phyloP scores from a whole-genome alignment of 2,888 invertebrate genomes.

The Andrena chrysosceles region DNA sequence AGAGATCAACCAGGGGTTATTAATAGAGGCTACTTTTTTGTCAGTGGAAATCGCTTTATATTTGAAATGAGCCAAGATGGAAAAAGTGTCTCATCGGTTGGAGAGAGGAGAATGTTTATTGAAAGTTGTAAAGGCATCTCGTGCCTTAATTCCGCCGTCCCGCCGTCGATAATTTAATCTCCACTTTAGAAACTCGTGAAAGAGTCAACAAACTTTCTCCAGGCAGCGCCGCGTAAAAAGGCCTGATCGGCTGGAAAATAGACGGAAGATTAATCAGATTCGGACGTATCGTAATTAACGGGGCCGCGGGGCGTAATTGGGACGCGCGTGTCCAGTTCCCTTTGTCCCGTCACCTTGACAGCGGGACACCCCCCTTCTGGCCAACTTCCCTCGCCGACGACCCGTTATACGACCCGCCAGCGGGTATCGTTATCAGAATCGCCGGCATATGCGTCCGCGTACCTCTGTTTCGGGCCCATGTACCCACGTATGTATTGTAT shows the following conservation, averaged over 20 bases:
- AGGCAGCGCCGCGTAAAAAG: not conserved
- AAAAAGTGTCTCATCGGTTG: not conserved
- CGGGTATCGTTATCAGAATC: slow-evolving; percentile 60
- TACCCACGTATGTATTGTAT: slow-evolving; percentile 9
- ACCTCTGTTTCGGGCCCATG: slow-evolving; percentile 32
- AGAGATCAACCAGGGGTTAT: not conserved
- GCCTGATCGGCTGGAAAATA: slow-evolving; percentile 22
- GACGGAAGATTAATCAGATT: slow-evolving; percentile 37
- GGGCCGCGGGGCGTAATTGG: slow-evolving; percentile 9
- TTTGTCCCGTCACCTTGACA: slow-evolving; percentile 27
- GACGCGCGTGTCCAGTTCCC: not conserved
- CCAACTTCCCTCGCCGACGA: slow-evolving; percentile 21
- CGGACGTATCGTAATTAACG: slow-evolving; percentile 21
- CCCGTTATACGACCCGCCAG: slow-evolving; percentile 25
- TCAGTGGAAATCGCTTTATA: not conserved
- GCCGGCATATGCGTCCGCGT: slow-evolving; percentile 27
- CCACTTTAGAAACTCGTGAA: not conserved
- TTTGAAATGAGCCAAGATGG: not conserved
- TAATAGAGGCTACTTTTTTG: not conserved
- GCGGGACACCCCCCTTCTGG: not conserved
- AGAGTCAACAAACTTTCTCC: not conserved
- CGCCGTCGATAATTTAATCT: slow-evolving; percentile 23
- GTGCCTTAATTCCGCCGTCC: not conserved
- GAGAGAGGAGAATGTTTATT: slow-evolving; percentile 16
- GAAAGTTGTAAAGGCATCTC: not conserved